These are phyloP conservation scores for Hyles lineata DNA, from an alignment of 2,888 invertebrate species.

Conservation along the genomic window DNA sequence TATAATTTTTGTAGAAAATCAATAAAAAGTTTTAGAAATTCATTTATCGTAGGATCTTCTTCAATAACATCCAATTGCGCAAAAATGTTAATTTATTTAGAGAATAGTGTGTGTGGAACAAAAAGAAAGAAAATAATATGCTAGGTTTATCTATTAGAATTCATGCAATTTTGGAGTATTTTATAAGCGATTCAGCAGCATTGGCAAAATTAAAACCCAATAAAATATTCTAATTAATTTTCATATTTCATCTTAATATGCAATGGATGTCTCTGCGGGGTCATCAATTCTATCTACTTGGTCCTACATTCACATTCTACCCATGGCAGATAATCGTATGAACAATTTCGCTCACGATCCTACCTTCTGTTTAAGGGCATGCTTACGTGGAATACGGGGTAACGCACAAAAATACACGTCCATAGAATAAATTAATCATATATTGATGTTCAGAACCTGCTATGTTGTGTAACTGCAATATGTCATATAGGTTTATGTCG, in stretches of 20 bases:
- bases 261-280: neutral
- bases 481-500: neutral
- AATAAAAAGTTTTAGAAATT: too few species aligned
- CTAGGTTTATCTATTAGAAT: too few species aligned
- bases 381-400: slow-evolving; percentile 19
- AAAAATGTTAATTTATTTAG: too few species aligned
- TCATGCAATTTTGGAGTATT: too few species aligned
- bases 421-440: slow-evolving; percentile 9
- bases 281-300: slow-evolving; percentile 8
- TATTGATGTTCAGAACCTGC: neutral
- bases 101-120: neutral
- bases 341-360: slow-evolving; percentile 19
- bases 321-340: slow-evolving; percentile 32
- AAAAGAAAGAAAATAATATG: too few species aligned
- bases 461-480: neutral
- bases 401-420: slow-evolving; percentile 21
- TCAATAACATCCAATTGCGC: too few species aligned
- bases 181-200: neutral
- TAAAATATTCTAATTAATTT: neutral
- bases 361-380: slow-evolving; percentile 16
- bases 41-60: too few species aligned
- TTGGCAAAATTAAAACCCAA: neutral
- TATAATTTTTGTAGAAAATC: too few species aligned
- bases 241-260: neutral
- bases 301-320: slow-evolving; percentile 41